Evolutionary conservation across 2,797 vertebrate species (phyloP), one percentile per base, ranked within the genome.

Genomic region (Pipistrellus pygmaeus): DNA sequence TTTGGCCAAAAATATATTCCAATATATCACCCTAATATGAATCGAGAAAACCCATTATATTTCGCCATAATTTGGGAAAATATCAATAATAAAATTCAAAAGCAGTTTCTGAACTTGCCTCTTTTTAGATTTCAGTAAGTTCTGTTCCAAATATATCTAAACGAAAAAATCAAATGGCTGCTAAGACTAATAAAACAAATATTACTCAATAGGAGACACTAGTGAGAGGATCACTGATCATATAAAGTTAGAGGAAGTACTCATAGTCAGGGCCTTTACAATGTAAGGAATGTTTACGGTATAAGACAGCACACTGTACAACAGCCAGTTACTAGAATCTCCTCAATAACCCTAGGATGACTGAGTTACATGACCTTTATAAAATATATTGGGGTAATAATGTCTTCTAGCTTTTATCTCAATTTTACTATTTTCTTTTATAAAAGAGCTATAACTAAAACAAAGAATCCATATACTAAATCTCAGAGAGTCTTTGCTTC

Each of bases 401-500:
- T 76, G 77, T 82, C 88, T 95, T 71, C 72, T 51, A 69, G 73
- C 64, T 91, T 97, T 90, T 80, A 90, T 32, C 90, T 93, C 93
- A 88, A 72, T 69, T 92, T 90, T 73, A 76, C 66, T 87, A 60
- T 27, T 92, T 93, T 93, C 68, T 44, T 97, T 88, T 87, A 46
- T 89, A 82, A 85, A 92, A 87, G 46, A 96, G 46, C 81, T 94
- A 35, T 55, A 95, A 80, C 85, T 94, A 51, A 95, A 93, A 91
- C 93, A 95, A 97, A 94, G 85, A 96, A 94, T 80, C 75, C 89
- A 95, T 91, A 73, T 96, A 96, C 87, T 97, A 95, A 91, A 96
- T 97, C 89, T 96, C 94, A 94, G 80, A 93, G 81, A 93, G 88
- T 93, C 93, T 97, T 97, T 95, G 88, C 91, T 96, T 97, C 96